Conservation (phyloP, 2,113 vertebrate genomes). For the Hippocampus zosterae region DNA sequence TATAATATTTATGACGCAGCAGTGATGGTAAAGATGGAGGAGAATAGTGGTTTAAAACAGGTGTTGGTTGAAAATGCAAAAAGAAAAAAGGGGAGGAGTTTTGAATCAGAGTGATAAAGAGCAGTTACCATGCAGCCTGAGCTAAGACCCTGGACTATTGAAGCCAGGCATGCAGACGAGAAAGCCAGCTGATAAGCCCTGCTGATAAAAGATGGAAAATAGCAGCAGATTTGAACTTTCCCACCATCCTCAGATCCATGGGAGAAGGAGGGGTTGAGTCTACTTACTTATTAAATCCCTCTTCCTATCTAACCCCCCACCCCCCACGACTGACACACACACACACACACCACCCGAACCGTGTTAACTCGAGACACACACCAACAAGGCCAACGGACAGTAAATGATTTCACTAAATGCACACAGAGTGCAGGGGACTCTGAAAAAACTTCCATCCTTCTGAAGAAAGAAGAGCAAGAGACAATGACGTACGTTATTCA, state of each 20-base stretch:
- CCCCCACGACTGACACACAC: constrained; percentile 11
- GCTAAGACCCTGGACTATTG: constrained; percentile 81
- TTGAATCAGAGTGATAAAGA: constrained; percentile 23
- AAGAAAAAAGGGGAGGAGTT: constrained; percentile 17
- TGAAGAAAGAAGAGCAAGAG: neutral
- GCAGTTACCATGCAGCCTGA: constrained; percentile 63
- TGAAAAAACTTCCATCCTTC: neutral
- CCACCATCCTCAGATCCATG: constrained; percentile 78
- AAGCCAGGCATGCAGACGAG: constrained; percentile 81
- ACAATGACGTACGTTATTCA: constrained; percentile 16
- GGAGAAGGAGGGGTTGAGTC: constrained; percentile 45
- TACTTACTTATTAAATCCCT: constrained; percentile 57
- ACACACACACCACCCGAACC: constrained; percentile 14
- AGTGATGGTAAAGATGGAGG: neutral
- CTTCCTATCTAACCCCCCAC: constrained; percentile 44
- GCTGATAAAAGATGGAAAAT: constrained; percentile 89
- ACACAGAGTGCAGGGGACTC: neutral
- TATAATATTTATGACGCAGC: neutral
- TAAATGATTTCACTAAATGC: constrained; percentile 21
- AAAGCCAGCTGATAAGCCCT: constrained; percentile 83
- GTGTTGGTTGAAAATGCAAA: constrained; percentile 28
- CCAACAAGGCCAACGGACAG: constrained; percentile 49
- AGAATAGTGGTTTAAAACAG: constrained; percentile 21
- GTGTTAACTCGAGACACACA: constrained; percentile 13
- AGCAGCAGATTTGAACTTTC: constrained; percentile 97